phyloP scores from a whole-genome alignment of 2,888 invertebrate species.

The Eristalis tenax region DNA sequence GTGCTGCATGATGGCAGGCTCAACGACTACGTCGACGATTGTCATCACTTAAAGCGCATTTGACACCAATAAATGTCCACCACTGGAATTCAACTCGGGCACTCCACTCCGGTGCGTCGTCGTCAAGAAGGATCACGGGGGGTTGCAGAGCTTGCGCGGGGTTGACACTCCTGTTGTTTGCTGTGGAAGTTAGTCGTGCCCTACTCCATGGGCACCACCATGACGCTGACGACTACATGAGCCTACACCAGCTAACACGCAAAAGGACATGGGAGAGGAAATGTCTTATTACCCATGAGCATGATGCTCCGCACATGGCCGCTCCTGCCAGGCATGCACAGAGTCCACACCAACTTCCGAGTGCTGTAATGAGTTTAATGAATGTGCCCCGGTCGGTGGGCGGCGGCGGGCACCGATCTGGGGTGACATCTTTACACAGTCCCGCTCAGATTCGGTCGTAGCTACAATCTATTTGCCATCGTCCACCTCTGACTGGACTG shows the following conservation, averaged over 20 bases:
- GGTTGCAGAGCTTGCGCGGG: background rate
- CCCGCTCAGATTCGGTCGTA: conserved; percentile 26
- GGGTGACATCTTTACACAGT: conserved; percentile 61
- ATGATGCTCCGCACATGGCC: conserved; percentile 36
- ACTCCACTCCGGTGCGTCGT: conserved; percentile 4
- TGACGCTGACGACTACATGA: conserved; percentile 65
- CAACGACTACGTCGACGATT: conserved; percentile 44
- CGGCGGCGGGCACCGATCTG: background rate
- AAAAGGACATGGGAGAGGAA: conserved; percentile 68
- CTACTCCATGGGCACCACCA: conserved; percentile 34
- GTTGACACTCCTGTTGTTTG: conserved; percentile 67
- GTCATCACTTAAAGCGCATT: conserved; percentile 69
- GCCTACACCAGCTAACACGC: conserved; percentile 69
- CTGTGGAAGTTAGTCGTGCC: conserved; percentile 73
- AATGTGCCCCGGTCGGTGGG: conserved; percentile 43
- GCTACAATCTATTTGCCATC: conserved; percentile 61
- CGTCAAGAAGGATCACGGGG: conserved; percentile 28
- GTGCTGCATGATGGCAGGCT: conserved; percentile 16
- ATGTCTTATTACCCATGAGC: conserved; percentile 71
- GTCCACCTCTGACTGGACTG: conserved; percentile 41
- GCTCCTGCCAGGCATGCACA: conserved; percentile 17
- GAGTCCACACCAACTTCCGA: conserved; percentile 47
- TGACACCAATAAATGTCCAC: conserved; percentile 69
- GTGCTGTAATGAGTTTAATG: conserved; percentile 70
- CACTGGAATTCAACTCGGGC: conserved; percentile 48